These are phyloP conservation scores for Seriola dumerili DNA, from an alignment of 2,113 vertebrate genomes.

Conservation along the genomic window DNA sequence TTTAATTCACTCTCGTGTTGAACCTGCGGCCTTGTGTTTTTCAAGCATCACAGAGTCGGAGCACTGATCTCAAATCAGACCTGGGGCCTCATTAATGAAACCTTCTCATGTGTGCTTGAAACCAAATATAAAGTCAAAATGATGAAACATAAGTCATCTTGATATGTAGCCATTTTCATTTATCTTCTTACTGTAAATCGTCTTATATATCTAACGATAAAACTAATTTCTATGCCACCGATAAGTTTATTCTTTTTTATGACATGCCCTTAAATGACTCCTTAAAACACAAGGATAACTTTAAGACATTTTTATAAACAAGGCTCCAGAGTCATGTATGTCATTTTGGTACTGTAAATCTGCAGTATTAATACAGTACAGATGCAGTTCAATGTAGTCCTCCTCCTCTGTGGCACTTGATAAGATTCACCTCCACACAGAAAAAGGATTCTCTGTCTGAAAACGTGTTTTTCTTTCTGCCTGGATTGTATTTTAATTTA, in stretches of 20 bases:
- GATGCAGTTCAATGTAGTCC: conserved; percentile 21
- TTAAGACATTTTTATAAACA: conserved; percentile 50
- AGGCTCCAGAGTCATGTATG: conserved; percentile 11
- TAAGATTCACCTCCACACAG: conserved; percentile 17
- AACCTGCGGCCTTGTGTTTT: not conserved
- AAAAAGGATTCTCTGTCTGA: not conserved
- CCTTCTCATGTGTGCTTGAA: conserved; percentile 17
- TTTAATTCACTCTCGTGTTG: not conserved
- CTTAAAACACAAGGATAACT: conserved; percentile 6
- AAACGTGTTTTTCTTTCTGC: conserved; percentile 24
- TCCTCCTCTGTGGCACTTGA: not conserved
- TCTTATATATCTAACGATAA: conserved; percentile 33
- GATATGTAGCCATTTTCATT: conserved; percentile 62
- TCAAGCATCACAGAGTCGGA: not conserved
- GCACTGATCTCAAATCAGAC: conserved; percentile 9
- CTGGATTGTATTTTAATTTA: conserved; percentile 53
- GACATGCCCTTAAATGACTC: conserved; percentile 28
- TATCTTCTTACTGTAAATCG: conserved; percentile 33
- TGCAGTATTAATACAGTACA: conserved; percentile 33
- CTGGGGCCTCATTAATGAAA: conserved; percentile 1
- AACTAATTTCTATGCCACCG: conserved; percentile 41
- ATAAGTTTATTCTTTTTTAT: conserved; percentile 49
- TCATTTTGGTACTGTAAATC: conserved; percentile 22
- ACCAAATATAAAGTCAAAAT: conserved; percentile 51
- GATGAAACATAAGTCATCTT: conserved; percentile 4